phyloP scores from a whole-genome alignment of 2,888 invertebrate species.

The Eupithecia inturbata region DNA sequence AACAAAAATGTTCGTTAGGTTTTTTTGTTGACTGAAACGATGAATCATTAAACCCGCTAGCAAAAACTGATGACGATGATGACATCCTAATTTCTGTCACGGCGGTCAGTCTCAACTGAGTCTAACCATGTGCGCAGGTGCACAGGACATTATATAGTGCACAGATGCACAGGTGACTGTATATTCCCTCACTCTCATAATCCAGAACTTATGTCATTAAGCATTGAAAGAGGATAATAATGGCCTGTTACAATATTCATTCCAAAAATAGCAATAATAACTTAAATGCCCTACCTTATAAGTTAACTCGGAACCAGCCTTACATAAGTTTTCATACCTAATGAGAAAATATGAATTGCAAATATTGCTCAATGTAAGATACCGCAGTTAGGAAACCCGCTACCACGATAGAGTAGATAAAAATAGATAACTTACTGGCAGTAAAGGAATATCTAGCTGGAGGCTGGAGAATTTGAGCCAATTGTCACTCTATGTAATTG shows the following conservation, averaged over 20 bases:
- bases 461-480: background rate
- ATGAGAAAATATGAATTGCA: constrained; percentile 51
- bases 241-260: background rate
- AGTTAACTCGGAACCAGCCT: constrained; percentile 9
- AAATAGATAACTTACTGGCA: constrained; percentile 26
- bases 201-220: background rate
- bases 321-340: constrained; percentile 23
- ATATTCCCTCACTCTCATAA: background rate
- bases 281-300: background rate
- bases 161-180: background rate
- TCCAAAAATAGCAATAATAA: constrained; percentile 8
- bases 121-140: background rate
- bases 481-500: too few species aligned
- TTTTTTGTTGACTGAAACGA: background rate
- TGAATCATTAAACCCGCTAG: background rate
- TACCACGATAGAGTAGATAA: constrained; percentile 49
- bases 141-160: background rate
- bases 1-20: background rate
- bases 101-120: background rate
- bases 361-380: constrained; percentile 66
- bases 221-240: background rate
- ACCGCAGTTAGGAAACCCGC: constrained; percentile 58
- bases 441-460: constrained; percentile 16
- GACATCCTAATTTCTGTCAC: background rate
- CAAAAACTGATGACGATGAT: background rate